A percentile compares a stretch with the other conserved stretches of the same genome.
Evolutionary conservation across 2,113 vertebrate genomes (phyloP).

Genomic region (Etheostoma spectabile): DNA sequence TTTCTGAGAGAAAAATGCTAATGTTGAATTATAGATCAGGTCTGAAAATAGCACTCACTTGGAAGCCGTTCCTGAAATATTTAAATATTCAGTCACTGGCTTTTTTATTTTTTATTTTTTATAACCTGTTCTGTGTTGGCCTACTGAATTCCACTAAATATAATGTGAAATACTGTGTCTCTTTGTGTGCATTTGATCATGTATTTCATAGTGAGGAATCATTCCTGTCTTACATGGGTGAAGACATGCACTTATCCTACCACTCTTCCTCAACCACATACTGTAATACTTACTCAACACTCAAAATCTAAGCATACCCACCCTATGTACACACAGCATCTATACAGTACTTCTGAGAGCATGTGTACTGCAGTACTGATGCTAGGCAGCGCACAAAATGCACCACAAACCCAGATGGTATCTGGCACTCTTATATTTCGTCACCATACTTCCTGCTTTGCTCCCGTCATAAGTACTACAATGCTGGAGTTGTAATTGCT

Average conservation of each 20-base stretch:
- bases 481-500: too few species aligned
- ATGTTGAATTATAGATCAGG: conserved; percentile 84
- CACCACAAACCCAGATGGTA: conserved; percentile 29
- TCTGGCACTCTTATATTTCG: too few species aligned
- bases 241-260: neutral
- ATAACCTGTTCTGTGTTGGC: conserved; percentile 63
- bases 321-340: neutral
- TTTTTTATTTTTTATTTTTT: too few species aligned
- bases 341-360: conserved; percentile 9
- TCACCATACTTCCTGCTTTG: too few species aligned
- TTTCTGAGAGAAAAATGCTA: conserved; percentile 78
- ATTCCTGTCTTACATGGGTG: neutral
- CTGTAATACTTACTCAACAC: neutral
- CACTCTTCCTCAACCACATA: neutral
- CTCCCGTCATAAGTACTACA: too few species aligned
- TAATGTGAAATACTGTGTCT: conserved; percentile 3
- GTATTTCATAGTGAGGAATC: neutral
- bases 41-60: conserved; percentile 84
- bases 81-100: conserved; percentile 80
- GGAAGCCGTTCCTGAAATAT: conserved; percentile 84
- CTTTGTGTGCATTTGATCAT: neutral
- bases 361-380: conserved; percentile 11
- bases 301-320: neutral
- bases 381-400: conserved; percentile 11
- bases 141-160: conserved; percentile 40